phyloP scores from a whole-genome alignment of 1,140 invertebrate species.

The Zaprionus kolodkinae region DNA sequence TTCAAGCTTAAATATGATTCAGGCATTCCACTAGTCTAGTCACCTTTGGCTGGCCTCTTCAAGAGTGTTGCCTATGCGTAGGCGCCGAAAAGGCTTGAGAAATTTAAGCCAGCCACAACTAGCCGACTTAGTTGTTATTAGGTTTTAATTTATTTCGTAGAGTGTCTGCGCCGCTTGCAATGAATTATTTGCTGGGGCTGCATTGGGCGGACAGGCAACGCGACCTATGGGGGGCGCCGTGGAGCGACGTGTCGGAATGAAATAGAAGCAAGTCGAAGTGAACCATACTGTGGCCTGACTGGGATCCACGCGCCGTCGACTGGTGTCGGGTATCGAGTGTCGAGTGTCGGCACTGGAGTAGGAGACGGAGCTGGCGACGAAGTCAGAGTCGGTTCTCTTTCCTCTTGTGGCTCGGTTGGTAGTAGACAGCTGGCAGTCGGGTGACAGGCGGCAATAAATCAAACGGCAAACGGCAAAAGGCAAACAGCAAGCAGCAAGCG shows the following conservation, averaged over 20 bases:
- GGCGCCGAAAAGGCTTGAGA: slow-evolving; percentile 43
- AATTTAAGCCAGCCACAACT: slow-evolving; percentile 34
- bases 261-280: slow-evolving; percentile 31
- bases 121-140: slow-evolving; percentile 80
- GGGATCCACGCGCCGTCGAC: slow-evolving; percentile 71
- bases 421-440: slow-evolving; percentile 79
- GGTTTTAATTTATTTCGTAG: slow-evolving; percentile 78
- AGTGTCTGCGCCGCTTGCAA: slow-evolving; percentile 63
- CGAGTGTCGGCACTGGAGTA: slow-evolving; percentile 15
- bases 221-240: slow-evolving; percentile 41
- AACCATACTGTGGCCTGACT: slow-evolving; percentile 30
- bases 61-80: slow-evolving; percentile 50
- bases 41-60: not conserved
- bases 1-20: not conserved
- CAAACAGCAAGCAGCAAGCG: slow-evolving; percentile 66
- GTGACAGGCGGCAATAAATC: slow-evolving; percentile 81
- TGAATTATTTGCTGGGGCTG: slow-evolving; percentile 73
- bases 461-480: slow-evolving; percentile 67
- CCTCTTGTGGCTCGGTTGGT: slow-evolving; percentile 41
- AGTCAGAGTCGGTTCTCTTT: slow-evolving; percentile 19
- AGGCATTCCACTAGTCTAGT: not conserved
- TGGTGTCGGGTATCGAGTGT: slow-evolving; percentile 41
- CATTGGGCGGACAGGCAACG: slow-evolving; percentile 74
- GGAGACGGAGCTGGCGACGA: slow-evolving; percentile 20
- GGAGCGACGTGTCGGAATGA: slow-evolving; percentile 20